Conservation (phyloP, 2,797 vertebrate species). For the Alauda arvensis region DNA sequence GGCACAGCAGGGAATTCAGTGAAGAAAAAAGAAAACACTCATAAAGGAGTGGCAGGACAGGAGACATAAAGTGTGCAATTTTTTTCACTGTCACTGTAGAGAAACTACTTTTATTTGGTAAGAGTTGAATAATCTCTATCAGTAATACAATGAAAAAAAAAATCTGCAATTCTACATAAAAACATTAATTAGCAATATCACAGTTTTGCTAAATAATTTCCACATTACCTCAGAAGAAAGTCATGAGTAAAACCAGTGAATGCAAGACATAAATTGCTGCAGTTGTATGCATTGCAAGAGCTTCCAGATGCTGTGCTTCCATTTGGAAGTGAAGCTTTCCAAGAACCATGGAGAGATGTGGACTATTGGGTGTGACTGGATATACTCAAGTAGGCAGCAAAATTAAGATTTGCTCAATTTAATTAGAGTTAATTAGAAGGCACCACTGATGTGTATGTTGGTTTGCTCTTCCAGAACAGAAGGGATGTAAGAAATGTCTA, state of each 20-base stretch:
- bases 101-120: not conserved
- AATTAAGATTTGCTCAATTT: not conserved
- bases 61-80: rapidly evolving
- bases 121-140: not conserved
- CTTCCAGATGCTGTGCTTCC: not conserved
- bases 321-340: not conserved
- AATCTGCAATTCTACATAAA: not conserved
- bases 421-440: not conserved
- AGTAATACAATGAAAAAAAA: not conserved
- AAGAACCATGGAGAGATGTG: not conserved
- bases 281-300: not conserved
- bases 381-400: not conserved
- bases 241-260: not conserved
- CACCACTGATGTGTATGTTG: not conserved
- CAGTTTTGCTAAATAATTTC: not conserved
- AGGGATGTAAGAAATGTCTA: not conserved
- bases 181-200: not conserved
- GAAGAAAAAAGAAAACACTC: not conserved
- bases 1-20: not conserved
- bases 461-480: not conserved
- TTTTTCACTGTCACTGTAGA: not conserved
- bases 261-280: not conserved
- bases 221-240: not conserved
- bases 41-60: not conserved
- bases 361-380: not conserved